phyloP scores from a whole-genome alignment of 2,888 invertebrate genomes.

The Philonicus albiceps region DNA sequence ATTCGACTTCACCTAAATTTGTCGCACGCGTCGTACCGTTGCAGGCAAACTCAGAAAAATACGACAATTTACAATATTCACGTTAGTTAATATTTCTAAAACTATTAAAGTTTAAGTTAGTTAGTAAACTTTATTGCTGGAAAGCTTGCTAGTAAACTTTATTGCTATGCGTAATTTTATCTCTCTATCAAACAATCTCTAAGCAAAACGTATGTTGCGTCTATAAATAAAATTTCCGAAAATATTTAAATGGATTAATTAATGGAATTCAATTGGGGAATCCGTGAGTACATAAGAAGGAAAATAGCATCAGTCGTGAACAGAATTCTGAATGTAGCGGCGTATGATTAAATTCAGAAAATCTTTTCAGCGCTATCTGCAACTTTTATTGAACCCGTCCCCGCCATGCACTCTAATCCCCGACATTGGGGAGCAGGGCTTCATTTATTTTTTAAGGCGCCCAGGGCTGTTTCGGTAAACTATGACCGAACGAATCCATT shows the following conservation, averaged over 20 bases:
- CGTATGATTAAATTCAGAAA: constrained; percentile 5
- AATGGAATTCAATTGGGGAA: not conserved
- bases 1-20: too few species aligned
- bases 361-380: not conserved
- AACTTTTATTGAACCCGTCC: constrained; percentile 5
- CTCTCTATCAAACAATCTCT: too few species aligned
- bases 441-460: not conserved
- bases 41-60: too few species aligned
- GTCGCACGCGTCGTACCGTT: too few species aligned
- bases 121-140: too few species aligned
- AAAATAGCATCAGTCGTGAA: not conserved
- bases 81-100: too few species aligned
- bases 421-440: not conserved
- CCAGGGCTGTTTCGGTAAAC: not conserved
- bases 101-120: too few species aligned
- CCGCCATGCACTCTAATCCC: not conserved
- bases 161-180: too few species aligned
- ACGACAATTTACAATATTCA: too few species aligned
- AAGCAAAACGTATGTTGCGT: too few species aligned
- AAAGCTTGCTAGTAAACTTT: too few species aligned
- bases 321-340: not conserved
- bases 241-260: not conserved
- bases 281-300: not conserved
- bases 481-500: constrained; percentile 7
- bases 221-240: too few species aligned